Percentiles rank a stretch among this genome's conserved stretches.
phyloP scores from a whole-genome alignment of 2,113 vertebrate genomes.

The Myotis brandtii region DNA sequence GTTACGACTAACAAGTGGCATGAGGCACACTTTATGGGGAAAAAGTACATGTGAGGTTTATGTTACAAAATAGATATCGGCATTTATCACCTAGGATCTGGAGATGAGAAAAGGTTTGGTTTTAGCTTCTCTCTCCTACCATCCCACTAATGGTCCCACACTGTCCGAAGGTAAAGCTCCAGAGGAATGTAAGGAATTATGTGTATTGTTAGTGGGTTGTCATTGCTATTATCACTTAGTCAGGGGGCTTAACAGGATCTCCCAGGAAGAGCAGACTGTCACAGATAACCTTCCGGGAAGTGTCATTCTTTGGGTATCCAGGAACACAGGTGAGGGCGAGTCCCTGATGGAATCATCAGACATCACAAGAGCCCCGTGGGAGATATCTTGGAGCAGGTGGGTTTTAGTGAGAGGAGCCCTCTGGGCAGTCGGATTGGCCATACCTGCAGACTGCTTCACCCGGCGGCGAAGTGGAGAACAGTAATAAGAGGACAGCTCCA shows the following conservation, averaged over 20 bases:
- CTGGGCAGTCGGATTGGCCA: not conserved
- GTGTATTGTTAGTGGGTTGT: not conserved
- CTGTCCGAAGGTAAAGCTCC: not conserved
- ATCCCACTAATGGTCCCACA: not conserved
- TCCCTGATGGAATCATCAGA: not conserved
- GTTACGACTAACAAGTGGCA: not conserved
- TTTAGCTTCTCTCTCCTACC: not conserved
- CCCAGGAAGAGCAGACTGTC: not conserved
- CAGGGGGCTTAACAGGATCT: not conserved
- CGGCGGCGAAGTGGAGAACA: not conserved
- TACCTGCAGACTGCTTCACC: not conserved
- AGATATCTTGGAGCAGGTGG: fast-evolving
- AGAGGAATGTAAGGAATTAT: not conserved
- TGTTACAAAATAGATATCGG: not conserved
- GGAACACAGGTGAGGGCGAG: not conserved
- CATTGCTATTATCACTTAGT: not conserved
- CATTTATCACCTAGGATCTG: not conserved
- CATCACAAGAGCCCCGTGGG: not conserved
- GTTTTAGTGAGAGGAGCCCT: not conserved
- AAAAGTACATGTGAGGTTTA: not conserved
- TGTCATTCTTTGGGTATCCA: not conserved
- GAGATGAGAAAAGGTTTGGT: not conserved
- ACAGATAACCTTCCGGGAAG: not conserved
- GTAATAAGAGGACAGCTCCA: not conserved
- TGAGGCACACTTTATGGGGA: not conserved